A percentile compares a stretch with the other conserved stretches of the same genome.
Conservation (phyloP, 2,113 vertebrate genomes). For the Indicator indicator region DNA sequence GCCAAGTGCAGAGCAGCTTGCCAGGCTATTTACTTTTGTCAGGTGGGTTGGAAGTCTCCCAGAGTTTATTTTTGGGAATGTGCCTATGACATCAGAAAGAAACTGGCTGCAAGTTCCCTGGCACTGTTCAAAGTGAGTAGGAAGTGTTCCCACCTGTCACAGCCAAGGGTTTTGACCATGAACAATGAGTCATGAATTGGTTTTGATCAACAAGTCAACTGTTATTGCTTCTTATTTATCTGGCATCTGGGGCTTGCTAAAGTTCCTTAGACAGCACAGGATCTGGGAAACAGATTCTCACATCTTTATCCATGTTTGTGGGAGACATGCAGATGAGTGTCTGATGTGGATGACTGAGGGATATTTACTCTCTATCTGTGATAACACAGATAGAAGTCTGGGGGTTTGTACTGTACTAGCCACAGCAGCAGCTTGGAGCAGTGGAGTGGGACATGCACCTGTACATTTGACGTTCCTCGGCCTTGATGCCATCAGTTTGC, state of each 20-base stretch:
- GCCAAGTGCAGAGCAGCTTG: neutral
- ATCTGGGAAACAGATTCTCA: neutral
- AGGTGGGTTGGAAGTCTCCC: constrained; percentile 8
- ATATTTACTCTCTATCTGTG: neutral
- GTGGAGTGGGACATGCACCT: neutral
- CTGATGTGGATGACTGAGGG: neutral
- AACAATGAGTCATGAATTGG: constrained; percentile 40
- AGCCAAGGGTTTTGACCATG: constrained; percentile 30
- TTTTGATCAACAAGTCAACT: constrained; percentile 47
- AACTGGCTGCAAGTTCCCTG: constrained; percentile 35
- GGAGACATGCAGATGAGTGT: neutral
- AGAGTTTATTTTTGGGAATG: constrained; percentile 44
- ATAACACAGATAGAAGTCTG: neutral
- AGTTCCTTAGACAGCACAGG: neutral
- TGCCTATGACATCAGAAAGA: neutral
- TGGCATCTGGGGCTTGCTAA: constrained; percentile 11
- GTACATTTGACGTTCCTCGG: neutral
- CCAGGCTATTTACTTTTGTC: constrained; percentile 24
- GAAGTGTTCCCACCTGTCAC: constrained; percentile 14
- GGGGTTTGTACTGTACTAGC: neutral
- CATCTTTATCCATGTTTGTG: neutral
- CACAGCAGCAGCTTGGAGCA: neutral
- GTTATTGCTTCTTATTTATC: constrained; percentile 53
- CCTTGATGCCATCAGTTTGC: neutral
- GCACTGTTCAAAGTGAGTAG: constrained; percentile 7